phyloP scores from a whole-genome alignment of 2,797 vertebrate species.

The Phataginus tricuspis region DNA sequence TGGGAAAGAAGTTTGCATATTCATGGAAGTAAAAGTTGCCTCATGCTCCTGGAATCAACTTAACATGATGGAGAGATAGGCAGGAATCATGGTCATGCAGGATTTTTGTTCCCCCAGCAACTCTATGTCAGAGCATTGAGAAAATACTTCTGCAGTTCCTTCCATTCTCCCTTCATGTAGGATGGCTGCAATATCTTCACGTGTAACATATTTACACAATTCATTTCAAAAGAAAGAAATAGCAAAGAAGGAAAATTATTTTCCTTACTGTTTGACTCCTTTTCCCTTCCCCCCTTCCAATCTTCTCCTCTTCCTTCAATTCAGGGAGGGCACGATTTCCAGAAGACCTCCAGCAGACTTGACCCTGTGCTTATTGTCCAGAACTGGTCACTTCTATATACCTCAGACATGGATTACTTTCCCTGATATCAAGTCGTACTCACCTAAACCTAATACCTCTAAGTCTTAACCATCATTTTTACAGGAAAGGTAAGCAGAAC shows the following conservation, averaged over 20 bases:
- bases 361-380: not conserved
- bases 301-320: not conserved
- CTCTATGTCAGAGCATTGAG: not conserved
- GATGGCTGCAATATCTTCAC: not conserved
- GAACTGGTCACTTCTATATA: not conserved
- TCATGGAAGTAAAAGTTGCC: not conserved
- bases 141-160: not conserved
- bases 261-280: not conserved
- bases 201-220: not conserved
- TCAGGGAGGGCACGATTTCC: not conserved
- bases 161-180: not conserved
- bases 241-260: not conserved
- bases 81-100: not conserved
- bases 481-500: not conserved
- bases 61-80: not conserved
- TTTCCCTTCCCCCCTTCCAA: not conserved
- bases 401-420: not conserved
- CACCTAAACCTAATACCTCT: not conserved
- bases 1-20: not conserved
- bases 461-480: not conserved
- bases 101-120: not conserved
- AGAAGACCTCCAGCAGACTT: not conserved
- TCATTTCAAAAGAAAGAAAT: not conserved
- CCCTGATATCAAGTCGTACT: not conserved
- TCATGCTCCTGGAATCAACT: not conserved